These are phyloP conservation scores for Chloroceryle amazona DNA, from an alignment of 2,797 vertebrate genomes.

Conservation along the genomic window DNA sequence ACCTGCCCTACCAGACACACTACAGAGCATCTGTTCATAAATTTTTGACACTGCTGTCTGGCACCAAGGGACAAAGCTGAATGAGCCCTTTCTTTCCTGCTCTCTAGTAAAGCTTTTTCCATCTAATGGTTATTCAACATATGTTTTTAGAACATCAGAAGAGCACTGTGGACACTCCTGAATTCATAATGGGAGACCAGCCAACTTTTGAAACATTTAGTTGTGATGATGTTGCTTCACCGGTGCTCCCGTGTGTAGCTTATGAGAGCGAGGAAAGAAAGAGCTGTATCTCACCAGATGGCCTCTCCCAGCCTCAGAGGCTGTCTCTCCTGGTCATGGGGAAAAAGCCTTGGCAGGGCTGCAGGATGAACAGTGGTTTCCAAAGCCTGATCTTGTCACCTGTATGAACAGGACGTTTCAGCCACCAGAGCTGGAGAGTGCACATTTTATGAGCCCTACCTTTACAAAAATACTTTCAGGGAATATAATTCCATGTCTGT, in stretches of 20 bases:
- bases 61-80: constrained; percentile 22
- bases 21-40: constrained; percentile 55
- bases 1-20: background rate
- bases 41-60: constrained; percentile 22
- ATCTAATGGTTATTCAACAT: background rate
- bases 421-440: background rate
- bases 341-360: rapidly evolving
- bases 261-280: background rate
- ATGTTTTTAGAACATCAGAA: constrained; percentile 30
- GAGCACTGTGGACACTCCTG: background rate
- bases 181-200: background rate
- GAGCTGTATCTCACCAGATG: background rate
- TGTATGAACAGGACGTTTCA: background rate
- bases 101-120: constrained; percentile 42
- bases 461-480: background rate
- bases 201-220: background rate
- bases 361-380: background rate
- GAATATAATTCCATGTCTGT: background rate
- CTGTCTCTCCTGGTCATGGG: background rate
- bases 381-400: background rate
- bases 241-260: background rate
- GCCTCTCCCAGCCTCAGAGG: background rate
- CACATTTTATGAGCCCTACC: background rate
- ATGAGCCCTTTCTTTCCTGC: constrained; percentile 46
- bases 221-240: background rate